Conservation (phyloP, 2,888 invertebrate species). For the Parnassius mnemosyne region DNA sequence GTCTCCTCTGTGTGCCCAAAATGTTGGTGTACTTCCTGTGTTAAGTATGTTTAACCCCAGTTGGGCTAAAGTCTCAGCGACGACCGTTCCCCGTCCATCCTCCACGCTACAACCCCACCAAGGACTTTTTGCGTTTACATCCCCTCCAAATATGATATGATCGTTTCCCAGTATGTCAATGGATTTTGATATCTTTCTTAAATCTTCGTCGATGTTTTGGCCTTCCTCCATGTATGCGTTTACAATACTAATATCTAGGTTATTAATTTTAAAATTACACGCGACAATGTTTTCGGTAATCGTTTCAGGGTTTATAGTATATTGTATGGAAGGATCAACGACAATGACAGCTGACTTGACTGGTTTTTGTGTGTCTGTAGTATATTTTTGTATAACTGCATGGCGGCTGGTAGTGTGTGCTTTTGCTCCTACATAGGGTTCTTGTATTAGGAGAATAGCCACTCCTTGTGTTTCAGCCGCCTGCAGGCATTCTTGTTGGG, state of each 20-base stretch:
- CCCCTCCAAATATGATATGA: slow-evolving; percentile 18
- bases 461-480: too few species aligned
- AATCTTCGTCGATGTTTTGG: too few species aligned
- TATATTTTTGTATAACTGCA: neutral
- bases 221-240: neutral
- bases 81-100: slow-evolving; percentile 22
- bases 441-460: too few species aligned
- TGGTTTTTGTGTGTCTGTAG: neutral
- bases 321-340: neutral
- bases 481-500: too few species aligned
- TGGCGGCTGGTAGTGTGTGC: neutral
- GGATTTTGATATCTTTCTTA: neutral
- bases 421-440: neutral
- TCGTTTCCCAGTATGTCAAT: neutral
- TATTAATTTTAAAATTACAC: neutral
- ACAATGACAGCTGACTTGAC: neutral
- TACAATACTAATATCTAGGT: neutral
- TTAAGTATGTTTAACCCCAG: slow-evolving; percentile 9
- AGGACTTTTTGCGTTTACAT: slow-evolving; percentile 24
- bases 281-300: neutral
- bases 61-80: slow-evolving; percentile 4
- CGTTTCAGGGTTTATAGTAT: neutral
- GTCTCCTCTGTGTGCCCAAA: slow-evolving; percentile 15
- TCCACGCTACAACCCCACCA: slow-evolving; percentile 26
- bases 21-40: slow-evolving; percentile 16